Base-by-base conservation (phyloP, 1,140 invertebrate genomes). In the Sinella curviseta region DNA sequence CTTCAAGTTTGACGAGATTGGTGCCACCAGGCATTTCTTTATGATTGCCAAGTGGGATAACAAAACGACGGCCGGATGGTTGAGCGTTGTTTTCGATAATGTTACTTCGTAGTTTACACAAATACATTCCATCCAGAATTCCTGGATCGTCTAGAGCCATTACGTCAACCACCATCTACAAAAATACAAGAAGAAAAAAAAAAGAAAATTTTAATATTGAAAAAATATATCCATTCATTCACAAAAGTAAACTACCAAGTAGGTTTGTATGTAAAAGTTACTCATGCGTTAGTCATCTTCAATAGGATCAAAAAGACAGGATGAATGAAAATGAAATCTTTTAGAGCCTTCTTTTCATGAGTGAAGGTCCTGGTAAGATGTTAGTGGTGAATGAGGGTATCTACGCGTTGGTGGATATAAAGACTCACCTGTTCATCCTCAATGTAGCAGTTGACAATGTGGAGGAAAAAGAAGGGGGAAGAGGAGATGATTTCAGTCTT, bases 361-460 rank as follows among this genome's bases (percentile, higher is more conserved):
- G n/a, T n/a, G n/a, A n/a, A n/a, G n/a, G n/a, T n/a, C n/a, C n/a
- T n/a, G n/a, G n/a, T n/a, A n/a, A n/a, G n/a, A n/a, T n/a, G n/a
- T n/a, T n/a, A n/a, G n/a, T n/a, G n/a, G n/a, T n/a, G n/a, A 48
- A 48, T 48, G 4, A 48, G 39, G 39, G 39, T 8, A 48, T 4
- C 4, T 17, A 48, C 39, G 39, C 4, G 4, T 48, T 48, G 17
- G 39, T 17, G 4, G 4, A 48, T 17, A 48, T 17, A 48, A 4
- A 48, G 4, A 14, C n/a, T 82, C 76, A 39, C 77, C 65, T 70
- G 57, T 3, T 60, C 87, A 76, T 89, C 85, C 16, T 88, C 86
- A 85, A 91, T 90, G 82, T 88, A 91, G 20, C 88, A 85, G 83
- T 91, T 91, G 39, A 89, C 86, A 74, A 88, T 86, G 84, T 91